Conservation (phyloP, 2,888 invertebrate species). For the Argyresthia albistria region DNA sequence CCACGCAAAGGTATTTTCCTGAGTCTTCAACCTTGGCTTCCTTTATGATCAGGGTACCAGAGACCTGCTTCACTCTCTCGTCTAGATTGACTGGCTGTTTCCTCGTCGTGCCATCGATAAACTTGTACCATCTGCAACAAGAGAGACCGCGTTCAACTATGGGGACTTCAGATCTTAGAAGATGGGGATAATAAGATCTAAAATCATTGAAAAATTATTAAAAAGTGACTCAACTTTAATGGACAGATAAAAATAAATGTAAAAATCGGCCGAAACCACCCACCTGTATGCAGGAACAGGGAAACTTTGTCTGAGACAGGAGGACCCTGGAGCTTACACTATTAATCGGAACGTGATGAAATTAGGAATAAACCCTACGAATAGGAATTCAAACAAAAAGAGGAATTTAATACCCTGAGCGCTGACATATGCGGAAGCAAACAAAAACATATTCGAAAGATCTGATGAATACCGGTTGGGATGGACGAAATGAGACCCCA, state of each 20-base stretch:
- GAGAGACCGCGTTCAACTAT: slow-evolving; percentile 40
- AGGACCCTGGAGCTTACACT: too few species aligned
- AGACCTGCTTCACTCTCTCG: slow-evolving; percentile 92
- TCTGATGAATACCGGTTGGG: too few species aligned
- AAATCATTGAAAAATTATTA: background rate
- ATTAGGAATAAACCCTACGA: too few species aligned
- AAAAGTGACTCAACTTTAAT: too few species aligned
- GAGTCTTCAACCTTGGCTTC: slow-evolving; percentile 94
- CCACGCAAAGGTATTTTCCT: slow-evolving; percentile 94
- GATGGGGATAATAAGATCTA: background rate
- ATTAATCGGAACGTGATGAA: too few species aligned
- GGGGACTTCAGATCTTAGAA: background rate
- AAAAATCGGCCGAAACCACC: slow-evolving; percentile 17
- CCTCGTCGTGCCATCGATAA: slow-evolving; percentile 87
- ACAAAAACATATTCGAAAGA: too few species aligned
- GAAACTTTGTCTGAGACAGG: slow-evolving; percentile 81
- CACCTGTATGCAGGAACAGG: slow-evolving; percentile 85
- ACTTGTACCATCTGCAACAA: slow-evolving; percentile 94
- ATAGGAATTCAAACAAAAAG: too few species aligned
- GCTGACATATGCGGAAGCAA: too few species aligned
- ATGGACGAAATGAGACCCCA: too few species aligned
- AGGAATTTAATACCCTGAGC: too few species aligned
- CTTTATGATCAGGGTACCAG: slow-evolving; percentile 93
- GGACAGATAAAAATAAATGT: background rate
- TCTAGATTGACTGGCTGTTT: slow-evolving; percentile 92